Evolutionary conservation across 2,113 vertebrate species (phyloP).

Genomic region (Phocoena sinus): DNA sequence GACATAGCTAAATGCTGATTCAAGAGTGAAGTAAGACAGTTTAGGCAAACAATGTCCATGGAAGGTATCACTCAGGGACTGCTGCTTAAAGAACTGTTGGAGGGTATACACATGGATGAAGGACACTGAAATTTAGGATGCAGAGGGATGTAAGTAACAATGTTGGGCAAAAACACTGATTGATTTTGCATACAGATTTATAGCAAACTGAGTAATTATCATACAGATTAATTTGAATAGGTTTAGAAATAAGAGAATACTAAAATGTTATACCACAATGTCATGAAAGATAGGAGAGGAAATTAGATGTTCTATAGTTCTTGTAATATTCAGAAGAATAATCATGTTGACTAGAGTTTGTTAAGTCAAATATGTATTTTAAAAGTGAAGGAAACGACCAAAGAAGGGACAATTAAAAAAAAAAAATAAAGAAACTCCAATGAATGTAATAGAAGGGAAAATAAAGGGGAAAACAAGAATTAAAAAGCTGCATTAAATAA

Average conservation of each 20-base stretch:
- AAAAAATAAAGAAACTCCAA: neutral
- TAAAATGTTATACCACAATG: neutral
- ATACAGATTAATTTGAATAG: neutral
- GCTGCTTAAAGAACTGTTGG: neutral
- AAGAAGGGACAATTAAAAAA: neutral
- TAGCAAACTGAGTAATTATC: neutral
- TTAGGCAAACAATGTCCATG: neutral
- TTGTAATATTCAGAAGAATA: neutral
- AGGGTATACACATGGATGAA: neutral
- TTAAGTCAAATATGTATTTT: neutral
- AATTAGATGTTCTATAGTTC: neutral
- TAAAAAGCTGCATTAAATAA: neutral
- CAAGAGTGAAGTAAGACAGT: neutral
- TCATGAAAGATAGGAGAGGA: neutral
- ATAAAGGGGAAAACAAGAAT: neutral
- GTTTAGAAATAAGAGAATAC: neutral
- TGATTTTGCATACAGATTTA: neutral
- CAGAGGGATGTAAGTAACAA: neutral
- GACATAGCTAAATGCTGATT: neutral
- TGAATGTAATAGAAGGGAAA: neutral
- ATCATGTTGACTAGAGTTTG: neutral
- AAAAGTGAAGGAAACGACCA: neutral
- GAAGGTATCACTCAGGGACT: neutral
- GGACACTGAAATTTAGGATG: neutral
- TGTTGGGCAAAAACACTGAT: fast-evolving